Conservation (phyloP, 53 echinoderm and acorn worm genomes). For the Mesocentrotus franciscanus region DNA sequence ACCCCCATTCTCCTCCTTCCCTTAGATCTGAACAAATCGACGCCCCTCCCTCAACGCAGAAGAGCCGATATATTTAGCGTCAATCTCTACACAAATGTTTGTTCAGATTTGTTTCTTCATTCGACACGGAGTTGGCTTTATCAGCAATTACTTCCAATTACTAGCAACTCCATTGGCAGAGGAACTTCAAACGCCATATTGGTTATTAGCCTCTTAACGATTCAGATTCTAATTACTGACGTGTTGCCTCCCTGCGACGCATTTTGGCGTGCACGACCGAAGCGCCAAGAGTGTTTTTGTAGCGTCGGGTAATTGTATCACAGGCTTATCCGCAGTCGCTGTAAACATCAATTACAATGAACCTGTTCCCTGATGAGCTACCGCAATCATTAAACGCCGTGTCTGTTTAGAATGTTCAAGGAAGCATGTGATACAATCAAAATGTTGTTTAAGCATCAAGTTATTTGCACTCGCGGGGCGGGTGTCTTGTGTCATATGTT, state of each 20-base stretch:
- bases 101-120: slow-evolving; percentile 1
- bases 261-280: background rate
- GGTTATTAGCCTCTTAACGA: background rate
- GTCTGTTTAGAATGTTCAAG: background rate
- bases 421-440: background rate
- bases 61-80: background rate
- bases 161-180: background rate
- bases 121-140: background rate
- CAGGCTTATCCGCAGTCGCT: background rate
- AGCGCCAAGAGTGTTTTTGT: background rate
- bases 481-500: no score
- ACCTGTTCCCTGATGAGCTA: background rate
- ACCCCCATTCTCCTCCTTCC: background rate
- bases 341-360: background rate
- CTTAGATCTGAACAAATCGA: background rate
- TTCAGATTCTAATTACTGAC: no score
- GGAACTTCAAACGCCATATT: background rate
- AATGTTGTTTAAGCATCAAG: background rate
- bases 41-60: background rate
- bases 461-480: background rate
- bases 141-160: background rate
- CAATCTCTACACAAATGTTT: slow-evolving; percentile 20
- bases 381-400: background rate
- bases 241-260: background rate
- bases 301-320: background rate